Evolutionary conservation across 2,113 vertebrate genomes (phyloP), one percentile per base, ranked within the genome.

Genomic region (Antechinus stuartii): DNA sequence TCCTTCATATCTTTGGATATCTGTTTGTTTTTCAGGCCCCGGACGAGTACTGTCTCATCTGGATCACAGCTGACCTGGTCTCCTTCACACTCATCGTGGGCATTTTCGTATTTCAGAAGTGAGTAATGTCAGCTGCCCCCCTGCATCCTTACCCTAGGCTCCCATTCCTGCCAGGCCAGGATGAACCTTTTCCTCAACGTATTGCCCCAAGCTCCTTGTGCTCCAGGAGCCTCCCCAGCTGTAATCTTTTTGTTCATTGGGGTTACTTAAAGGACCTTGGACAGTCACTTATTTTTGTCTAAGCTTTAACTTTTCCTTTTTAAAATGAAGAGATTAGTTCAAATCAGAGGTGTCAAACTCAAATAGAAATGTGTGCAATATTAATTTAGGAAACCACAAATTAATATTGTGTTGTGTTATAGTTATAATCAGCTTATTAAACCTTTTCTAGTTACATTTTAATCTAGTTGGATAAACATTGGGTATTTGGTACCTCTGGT

Each of bases 41-140:
- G 91, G 99, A 98, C 1, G 99, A 99, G 98, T 99, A 99, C 98
- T 97, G 97, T 96, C 98, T 99, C 93, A 99, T 99, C 98, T 99
- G 99, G 99, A 99, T 99, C 96, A 98, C 99, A 0, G 99, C 99
- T 12, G 99, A 99, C 98, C 98, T 99, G 46, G 98, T 99, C 98
- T 99, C 99, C 93, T 98, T 99, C 97, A 98, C 98, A 92, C 30
- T 99, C 92, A 99, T 99, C 97, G 93, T 99, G 35, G 99, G 99
- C 97, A 98, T 99, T 98, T 99, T 99, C 98, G 98, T 99, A 97
- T 99, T 99, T 96, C 99, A 99, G 98, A 99, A 99, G 99, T 99
- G 99, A 99, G 99, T 99, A 95, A 52, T 76, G 0, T 68, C 25
- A 2, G 84, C 24, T 84, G 9, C 0, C 57, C 90, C 35, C 89